Conservation (phyloP, 2,888 invertebrate genomes). For the Drosophila seclusa region DNA sequence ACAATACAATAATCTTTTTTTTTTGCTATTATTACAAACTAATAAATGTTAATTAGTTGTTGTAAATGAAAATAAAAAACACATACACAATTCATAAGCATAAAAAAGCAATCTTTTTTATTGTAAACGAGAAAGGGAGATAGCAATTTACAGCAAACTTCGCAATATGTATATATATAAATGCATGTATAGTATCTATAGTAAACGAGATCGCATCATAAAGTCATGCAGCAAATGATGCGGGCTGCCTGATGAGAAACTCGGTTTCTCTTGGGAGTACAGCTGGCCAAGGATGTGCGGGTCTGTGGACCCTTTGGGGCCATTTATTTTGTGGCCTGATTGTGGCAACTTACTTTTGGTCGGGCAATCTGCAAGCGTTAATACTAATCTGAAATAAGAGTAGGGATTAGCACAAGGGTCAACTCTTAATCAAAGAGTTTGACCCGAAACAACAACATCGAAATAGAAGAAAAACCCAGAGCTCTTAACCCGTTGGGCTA, state of each 20-base stretch:
- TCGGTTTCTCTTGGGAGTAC: not conserved
- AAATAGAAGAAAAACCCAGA: not conserved
- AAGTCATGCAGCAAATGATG: conserved; percentile 24
- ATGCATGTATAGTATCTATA: not conserved
- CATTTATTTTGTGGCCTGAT: conserved; percentile 20
- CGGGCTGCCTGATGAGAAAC: conserved; percentile 31
- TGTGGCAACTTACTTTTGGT: conserved; percentile 4
- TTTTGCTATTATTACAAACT: conserved; percentile 34
- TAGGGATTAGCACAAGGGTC: conserved; percentile 20
- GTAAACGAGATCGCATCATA: conserved; percentile 11
- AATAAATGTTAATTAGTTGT: conserved; percentile 65
- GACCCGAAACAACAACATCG: not conserved
- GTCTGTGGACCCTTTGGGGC: conserved; percentile 9
- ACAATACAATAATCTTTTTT: conserved; percentile 4
- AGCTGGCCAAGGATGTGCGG: conserved; percentile 53
- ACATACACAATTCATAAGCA: conserved; percentile 21
- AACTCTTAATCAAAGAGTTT: conserved; percentile 16
- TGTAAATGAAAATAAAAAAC: conserved; percentile 40
- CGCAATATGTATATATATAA: not conserved
- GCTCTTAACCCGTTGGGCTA: conserved; percentile 36
- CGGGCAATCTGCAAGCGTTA: conserved; percentile 38
- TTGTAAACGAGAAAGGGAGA: not conserved
- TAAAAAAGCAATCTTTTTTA: not conserved
- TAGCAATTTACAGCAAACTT: not conserved
- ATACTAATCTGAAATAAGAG: conserved; percentile 43